Evolutionary conservation across 2,797 vertebrate species (phyloP).

Genomic region (Falco columbarius): DNA sequence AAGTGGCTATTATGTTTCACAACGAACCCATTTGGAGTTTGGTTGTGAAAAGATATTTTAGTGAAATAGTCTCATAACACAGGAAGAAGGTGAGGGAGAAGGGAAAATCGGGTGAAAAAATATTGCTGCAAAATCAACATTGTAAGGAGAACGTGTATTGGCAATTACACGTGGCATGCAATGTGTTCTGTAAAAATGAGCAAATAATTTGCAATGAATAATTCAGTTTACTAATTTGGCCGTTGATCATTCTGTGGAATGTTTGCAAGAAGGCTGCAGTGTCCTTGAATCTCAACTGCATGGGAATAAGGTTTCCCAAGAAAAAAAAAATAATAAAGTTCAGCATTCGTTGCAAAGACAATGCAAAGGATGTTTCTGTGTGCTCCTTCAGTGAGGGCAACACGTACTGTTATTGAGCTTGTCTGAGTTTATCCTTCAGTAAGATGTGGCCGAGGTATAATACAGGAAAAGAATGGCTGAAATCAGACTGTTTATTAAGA

Average conservation of each 20-base stretch:
- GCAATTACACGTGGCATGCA: neutral
- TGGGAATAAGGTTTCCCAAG: neutral
- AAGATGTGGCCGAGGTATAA: neutral
- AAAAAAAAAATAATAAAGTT: neutral
- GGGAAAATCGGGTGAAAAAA: neutral
- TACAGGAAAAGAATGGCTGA: neutral
- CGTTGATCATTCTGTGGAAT: neutral
- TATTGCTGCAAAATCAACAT: neutral
- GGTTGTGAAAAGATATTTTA: neutral
- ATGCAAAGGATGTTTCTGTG: neutral
- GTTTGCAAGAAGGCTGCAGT: neutral
- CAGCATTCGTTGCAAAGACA: neutral
- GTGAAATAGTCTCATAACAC: neutral
- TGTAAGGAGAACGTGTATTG: neutral
- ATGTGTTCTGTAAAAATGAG: neutral
- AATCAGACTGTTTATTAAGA: neutral
- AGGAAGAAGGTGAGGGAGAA: neutral
- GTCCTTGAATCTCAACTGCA: neutral
- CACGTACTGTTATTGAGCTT: neutral
- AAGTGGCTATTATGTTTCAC: neutral
- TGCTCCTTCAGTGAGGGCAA: neutral
- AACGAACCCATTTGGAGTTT: neutral
- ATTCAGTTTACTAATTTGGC: slow-evolving; percentile 5
- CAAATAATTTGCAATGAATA: slow-evolving; percentile 39
- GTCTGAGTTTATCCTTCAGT: neutral